A percentile compares a stretch with the other conserved stretches of the same genome.
Conservation (phyloP, 2,888 invertebrate species). For the Lycophotia porphyrea region DNA sequence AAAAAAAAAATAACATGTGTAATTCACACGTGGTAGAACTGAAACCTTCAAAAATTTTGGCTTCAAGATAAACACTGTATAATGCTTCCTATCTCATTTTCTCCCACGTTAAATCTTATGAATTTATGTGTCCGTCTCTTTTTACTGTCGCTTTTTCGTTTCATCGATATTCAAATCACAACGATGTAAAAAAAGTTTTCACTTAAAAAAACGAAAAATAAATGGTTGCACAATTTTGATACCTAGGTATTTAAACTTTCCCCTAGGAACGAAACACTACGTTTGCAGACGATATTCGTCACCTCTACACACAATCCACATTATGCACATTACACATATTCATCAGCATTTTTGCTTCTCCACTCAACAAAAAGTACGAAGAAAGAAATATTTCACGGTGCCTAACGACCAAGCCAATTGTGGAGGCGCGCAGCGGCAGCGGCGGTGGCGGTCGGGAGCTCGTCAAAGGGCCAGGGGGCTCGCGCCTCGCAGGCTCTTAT, state of each 20-base stretch:
- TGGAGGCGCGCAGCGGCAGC: slow-evolving; percentile 51
- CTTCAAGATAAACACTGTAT: no score
- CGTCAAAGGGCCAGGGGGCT: slow-evolving; percentile 73
- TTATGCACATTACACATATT: slow-evolving; percentile 48
- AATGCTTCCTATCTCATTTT: no score
- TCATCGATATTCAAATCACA: no score
- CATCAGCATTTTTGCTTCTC: slow-evolving; percentile 45
- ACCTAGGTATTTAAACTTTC: neutral
- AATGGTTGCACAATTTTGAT: neutral
- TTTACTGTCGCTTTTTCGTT: no score
- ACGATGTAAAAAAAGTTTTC: no score
- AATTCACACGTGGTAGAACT: no score
- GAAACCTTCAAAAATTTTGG: no score
- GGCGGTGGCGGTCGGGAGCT: slow-evolving; percentile 63
- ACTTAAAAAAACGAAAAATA: no score
- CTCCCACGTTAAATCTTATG: no score
- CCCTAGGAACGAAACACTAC: neutral
- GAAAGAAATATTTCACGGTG: slow-evolving; percentile 58
- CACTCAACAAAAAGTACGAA: slow-evolving; percentile 43
- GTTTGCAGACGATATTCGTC: neutral
- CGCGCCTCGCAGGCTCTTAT: slow-evolving; percentile 68
- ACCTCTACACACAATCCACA: slow-evolving; percentile 20
- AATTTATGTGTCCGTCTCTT: no score
- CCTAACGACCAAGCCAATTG: slow-evolving; percentile 69
- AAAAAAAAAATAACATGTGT: no score